Evolutionary conservation across 1,140 invertebrate species (phyloP).

Genomic region (Apolygus lucorum): DNA sequence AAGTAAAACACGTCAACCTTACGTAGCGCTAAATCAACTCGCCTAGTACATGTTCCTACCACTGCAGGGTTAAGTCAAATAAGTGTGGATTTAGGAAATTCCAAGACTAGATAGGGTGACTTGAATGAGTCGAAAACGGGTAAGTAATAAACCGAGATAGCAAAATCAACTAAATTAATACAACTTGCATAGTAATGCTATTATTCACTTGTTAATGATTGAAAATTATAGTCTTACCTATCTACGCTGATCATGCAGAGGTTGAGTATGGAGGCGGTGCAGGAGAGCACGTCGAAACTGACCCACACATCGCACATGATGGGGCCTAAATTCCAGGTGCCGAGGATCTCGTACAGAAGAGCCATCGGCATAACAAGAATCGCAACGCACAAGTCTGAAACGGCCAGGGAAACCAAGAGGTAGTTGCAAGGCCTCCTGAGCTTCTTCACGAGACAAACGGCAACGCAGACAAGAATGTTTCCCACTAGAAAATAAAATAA

Average conservation of each 20-base stretch:
- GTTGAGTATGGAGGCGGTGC: conserved; percentile 83
- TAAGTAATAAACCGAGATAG: no score
- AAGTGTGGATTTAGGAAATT: no score
- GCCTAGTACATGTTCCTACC: no score
- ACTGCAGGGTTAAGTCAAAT: no score
- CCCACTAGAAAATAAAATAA: conserved; percentile 46
- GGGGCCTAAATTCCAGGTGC: conserved; percentile 74
- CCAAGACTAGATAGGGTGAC: no score
- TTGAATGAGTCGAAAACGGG: no score
- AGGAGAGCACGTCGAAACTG: conserved; percentile 71
- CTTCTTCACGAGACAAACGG: conserved; percentile 78
- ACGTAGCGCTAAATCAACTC: no score
- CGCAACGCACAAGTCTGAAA: conserved; percentile 76
- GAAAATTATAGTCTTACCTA: no score
- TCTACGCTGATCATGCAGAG: conserved; percentile 86
- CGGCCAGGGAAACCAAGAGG: conserved; percentile 80
- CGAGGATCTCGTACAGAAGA: conserved; percentile 67
- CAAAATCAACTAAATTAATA: no score
- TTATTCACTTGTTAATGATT: no score
- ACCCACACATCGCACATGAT: conserved; percentile 80
- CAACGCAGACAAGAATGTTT: conserved; percentile 81
- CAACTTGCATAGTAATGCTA: no score
- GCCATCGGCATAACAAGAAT: conserved; percentile 79
- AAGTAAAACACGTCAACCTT: no score
- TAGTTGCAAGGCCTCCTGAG: conserved; percentile 76